Percentiles rank a stretch among this genome's conserved stretches.
Evolutionary conservation across 2,113 vertebrate genomes (phyloP).

Genomic region (Theristicus caerulescens): DNA sequence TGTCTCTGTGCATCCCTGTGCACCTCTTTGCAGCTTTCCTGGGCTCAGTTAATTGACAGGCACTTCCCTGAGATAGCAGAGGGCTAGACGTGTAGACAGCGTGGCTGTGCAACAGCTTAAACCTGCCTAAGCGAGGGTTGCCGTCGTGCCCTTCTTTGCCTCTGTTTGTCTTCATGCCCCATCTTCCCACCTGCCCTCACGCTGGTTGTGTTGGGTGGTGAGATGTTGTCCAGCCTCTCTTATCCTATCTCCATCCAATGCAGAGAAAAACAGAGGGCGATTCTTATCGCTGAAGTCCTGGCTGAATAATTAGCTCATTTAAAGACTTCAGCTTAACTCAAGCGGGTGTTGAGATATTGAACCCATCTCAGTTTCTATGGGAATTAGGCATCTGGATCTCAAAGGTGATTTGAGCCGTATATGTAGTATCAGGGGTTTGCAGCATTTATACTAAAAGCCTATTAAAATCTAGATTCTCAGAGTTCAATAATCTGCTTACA

Average conservation of each 20-base stretch:
- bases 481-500: constrained; percentile 51
- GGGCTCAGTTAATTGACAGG: background rate
- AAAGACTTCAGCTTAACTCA: background rate
- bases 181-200: background rate
- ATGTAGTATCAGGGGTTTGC: background rate
- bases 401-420: background rate
- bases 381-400: background rate
- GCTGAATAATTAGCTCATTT: constrained; percentile 3
- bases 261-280: background rate
- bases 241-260: background rate
- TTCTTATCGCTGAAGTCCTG: background rate
- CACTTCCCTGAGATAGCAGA: background rate
- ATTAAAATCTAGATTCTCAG: constrained; percentile 48
- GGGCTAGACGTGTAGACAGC: background rate
- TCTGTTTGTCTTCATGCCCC: background rate
- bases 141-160: background rate
- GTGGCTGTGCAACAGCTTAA: background rate
- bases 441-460: constrained; percentile 49
- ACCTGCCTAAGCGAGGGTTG: background rate
- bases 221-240: background rate
- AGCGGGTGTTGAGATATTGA: background rate
- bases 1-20: background rate
- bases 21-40: background rate
- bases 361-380: background rate
- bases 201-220: background rate